A percentile compares a stretch with the other conserved stretches of the same genome.
phyloP scores from a whole-genome alignment of 2,797 vertebrate species.

The Psittacula echo region DNA sequence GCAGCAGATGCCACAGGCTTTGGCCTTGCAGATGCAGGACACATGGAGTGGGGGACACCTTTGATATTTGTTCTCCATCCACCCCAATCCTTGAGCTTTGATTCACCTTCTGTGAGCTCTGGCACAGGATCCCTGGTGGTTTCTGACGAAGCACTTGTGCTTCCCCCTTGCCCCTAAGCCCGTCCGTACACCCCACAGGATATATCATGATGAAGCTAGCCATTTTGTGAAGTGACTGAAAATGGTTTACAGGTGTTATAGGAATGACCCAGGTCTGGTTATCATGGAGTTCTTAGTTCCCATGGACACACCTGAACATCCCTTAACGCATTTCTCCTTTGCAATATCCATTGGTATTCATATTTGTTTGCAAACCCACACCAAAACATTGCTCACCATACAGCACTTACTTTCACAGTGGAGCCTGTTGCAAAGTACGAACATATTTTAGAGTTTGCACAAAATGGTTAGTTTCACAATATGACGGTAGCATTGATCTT shows the following conservation, averaged over 20 bases:
- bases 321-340: neutral
- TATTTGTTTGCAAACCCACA: neutral
- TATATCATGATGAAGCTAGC: neutral
- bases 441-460: neutral
- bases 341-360: neutral
- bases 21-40: neutral
- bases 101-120: neutral
- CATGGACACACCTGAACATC: neutral
- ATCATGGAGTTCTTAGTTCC: neutral
- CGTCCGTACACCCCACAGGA: rapidly evolving
- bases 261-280: neutral
- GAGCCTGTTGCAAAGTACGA: neutral
- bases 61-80: neutral
- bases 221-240: neutral
- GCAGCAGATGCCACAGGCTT: neutral
- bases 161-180: neutral
- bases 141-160: neutral
- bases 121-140: neutral
- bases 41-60: neutral
- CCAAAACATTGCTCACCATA: rapidly evolving
- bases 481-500: neutral
- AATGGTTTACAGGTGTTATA: neutral
- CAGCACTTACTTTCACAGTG: neutral
- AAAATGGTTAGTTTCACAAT: neutral
- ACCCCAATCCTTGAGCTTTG: neutral